phyloP scores from a whole-genome alignment of 1,140 invertebrate species.

The Platorchestia sp. region DNA sequence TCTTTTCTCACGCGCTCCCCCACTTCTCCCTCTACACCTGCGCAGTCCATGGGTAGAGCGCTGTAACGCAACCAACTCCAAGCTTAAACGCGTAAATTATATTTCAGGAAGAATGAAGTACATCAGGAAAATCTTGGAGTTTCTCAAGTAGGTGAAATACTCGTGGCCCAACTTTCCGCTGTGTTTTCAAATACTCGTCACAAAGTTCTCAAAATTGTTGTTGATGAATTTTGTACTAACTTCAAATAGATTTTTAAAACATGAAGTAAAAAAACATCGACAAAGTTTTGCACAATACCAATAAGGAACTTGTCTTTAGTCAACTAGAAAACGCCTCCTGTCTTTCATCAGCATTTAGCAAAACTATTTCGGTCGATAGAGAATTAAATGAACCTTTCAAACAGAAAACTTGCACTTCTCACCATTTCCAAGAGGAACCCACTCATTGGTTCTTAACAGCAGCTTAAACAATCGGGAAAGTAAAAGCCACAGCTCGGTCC shows the following conservation, averaged over 20 bases:
- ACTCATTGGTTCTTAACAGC: not conserved
- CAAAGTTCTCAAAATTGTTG: not conserved
- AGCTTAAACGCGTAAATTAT: not conserved
- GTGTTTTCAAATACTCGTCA: not conserved
- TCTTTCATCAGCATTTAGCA: not conserved
- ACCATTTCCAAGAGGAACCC: not conserved
- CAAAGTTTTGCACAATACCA: not conserved
- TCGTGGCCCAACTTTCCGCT: not conserved
- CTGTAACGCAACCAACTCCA: not conserved
- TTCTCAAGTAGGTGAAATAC: not conserved
- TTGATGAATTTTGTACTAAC: not conserved
- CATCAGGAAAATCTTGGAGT: not conserved
- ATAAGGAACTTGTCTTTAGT: not conserved
- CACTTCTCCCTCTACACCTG: not conserved
- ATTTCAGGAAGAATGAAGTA: not conserved
- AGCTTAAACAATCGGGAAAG: not conserved
- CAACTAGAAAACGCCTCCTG: not conserved
- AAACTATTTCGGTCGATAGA: not conserved
- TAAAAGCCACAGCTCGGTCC: not conserved
- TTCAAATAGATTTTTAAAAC: not conserved
- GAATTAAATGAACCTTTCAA: not conserved
- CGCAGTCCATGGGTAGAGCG: not conserved
- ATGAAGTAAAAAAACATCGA: not conserved
- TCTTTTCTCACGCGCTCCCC: not conserved
- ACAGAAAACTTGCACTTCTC: not conserved